Base-by-base conservation (phyloP, 2,888 invertebrate species). In the Cryptophagus acutangulus region DNA sequence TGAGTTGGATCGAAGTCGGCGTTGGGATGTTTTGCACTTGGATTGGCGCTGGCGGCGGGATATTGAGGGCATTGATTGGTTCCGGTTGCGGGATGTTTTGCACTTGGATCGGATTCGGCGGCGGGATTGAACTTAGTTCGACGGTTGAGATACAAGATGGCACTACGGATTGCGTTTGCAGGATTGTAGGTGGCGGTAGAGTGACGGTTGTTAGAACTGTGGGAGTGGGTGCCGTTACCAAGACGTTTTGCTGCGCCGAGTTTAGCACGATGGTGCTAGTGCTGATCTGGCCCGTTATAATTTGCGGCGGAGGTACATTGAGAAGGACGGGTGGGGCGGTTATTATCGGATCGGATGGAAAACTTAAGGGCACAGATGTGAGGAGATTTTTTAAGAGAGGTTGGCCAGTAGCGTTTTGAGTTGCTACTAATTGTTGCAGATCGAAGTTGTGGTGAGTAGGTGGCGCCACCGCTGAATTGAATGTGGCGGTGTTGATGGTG, bases 1-100 rank as follows among this genome's bases (percentile, higher is more conserved):
- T 78, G 34, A 79, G 57, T 46, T 78, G 74, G 34, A 78, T 70
- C 2, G 79, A 76, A 55, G 74, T 73, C 1, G 81, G 78, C 2
- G 78, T 75, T 14, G 79, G 78, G 55, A 80, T 79, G 45, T 76
- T 76, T 56, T 78, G 77, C 10, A 77, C 70, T 55, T 78, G 70
- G 17, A 70, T 49, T 1, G 70, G 67, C 8, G 69, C 67, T 3
- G 71, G 70, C 24, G 70, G 69, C 12, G 73, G 72, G 37, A 73
- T 70, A 41, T 65, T 67, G 43, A 71, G 58, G 3, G 73, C 62
- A 45, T 71, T 80, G 61, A 80, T 68, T 1, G 77, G 74, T 49
- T 79, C 74, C 4, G 77, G 76, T 41, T 66, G 70, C 1, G 72
- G 71, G 34, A 72, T 71, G 43, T 66, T 67, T 47, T 70, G 70